Conservation (phyloP, 2,797 vertebrate genomes). For the Sebastolobus alascanus region DNA sequence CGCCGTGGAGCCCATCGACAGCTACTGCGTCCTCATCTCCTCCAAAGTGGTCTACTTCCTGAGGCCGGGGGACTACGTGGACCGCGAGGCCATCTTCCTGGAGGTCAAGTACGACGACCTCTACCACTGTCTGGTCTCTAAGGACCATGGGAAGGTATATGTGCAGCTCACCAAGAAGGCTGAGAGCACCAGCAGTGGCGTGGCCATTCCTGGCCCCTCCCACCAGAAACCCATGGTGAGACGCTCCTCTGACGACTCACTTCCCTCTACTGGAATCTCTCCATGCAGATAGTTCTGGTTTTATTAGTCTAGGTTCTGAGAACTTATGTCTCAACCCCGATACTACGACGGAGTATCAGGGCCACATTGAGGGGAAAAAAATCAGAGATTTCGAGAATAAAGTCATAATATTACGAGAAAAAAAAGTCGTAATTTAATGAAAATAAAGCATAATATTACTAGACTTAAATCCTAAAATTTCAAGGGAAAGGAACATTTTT, state of each 20-base stretch:
- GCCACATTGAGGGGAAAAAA: no score
- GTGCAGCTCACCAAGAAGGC: constrained; percentile 98
- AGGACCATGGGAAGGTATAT: constrained; percentile 95
- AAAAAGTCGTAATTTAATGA: no score
- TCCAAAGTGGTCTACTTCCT: constrained; percentile 98
- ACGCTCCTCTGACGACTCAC: background rate
- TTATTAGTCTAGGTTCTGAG: no score
- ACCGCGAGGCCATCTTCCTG: constrained; percentile 95
- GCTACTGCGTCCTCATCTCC: constrained; percentile 96
- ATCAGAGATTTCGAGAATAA: fast-evolving
- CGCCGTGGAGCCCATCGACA: constrained; percentile 94
- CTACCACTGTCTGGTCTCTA: constrained; percentile 97
- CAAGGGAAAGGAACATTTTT: no score
- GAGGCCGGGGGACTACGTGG: constrained; percentile 88
- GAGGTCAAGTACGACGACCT: constrained; percentile 98
- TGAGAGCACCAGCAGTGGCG: constrained; percentile 90
- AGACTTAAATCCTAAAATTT: no score
- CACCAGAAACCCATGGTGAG: constrained; percentile 98
- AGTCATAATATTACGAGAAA: no score
- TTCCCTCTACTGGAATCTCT: no score
- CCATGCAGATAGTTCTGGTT: no score
- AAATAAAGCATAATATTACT: no score
- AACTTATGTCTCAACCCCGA: no score
- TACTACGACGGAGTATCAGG: no score
- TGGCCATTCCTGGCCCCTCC: constrained; percentile 95